Conservation (phyloP, 2,113 vertebrate genomes). For the Perca fluviatilis region DNA sequence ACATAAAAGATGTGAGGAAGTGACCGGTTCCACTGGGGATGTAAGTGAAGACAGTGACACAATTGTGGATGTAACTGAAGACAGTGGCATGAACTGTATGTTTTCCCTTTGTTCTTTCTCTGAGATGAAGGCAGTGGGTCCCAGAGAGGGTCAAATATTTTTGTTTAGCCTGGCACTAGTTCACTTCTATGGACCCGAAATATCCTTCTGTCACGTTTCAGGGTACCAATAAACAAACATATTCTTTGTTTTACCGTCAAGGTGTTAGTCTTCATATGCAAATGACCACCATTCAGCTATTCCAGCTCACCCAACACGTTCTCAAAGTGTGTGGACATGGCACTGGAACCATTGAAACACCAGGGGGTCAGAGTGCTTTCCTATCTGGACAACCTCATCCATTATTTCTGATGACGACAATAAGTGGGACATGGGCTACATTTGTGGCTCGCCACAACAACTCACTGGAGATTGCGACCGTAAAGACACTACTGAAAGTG, state of each 20-base stretch:
- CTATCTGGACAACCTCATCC: neutral
- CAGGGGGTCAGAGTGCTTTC: neutral
- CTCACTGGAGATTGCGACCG: neutral
- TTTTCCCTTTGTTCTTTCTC: neutral
- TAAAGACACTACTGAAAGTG: neutral
- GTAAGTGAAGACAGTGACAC: neutral
- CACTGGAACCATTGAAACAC: neutral
- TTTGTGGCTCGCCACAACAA: neutral
- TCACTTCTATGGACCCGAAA: neutral
- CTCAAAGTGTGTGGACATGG: neutral
- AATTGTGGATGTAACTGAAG: neutral
- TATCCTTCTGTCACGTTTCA: neutral
- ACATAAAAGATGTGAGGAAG: conserved; percentile 15
- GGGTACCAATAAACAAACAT: neutral
- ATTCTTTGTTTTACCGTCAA: conserved; percentile 5
- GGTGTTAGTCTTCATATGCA: neutral
- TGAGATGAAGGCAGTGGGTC: neutral
- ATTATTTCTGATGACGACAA: neutral
- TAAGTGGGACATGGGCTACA: neutral
- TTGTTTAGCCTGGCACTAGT: neutral
- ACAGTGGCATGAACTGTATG: neutral
- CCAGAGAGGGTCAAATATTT: neutral
- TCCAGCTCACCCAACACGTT: neutral
- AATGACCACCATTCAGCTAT: neutral
- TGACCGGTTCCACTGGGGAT: neutral